These are phyloP conservation scores for Shinisaurus crocodilurus DNA, from an alignment of 2,113 vertebrate species.

Conservation along the genomic window DNA sequence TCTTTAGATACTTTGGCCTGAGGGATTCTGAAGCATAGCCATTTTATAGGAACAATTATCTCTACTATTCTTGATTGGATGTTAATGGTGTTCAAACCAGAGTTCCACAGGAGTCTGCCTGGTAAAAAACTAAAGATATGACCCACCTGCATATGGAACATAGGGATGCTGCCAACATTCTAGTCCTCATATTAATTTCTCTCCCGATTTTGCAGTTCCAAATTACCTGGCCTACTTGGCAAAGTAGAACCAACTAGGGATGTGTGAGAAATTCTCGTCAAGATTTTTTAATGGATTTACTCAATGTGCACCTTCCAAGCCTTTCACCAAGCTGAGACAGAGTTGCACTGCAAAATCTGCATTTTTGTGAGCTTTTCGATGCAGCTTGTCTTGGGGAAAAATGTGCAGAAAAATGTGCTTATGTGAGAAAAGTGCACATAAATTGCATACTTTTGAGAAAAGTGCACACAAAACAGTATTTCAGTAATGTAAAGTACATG, in stretches of 20 bases:
- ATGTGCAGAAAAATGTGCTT: too few relatives aligned
- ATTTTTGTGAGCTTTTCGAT: too few relatives aligned
- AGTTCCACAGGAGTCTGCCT: background rate
- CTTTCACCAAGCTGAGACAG: background rate
- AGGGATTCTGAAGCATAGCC: background rate
- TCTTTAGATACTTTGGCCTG: rapidly evolving
- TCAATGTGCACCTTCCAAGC: background rate
- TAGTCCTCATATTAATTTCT: background rate
- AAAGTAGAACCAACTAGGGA: background rate
- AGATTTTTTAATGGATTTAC: too few relatives aligned
- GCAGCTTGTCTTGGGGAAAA: too few relatives aligned
- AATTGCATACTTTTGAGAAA: too few relatives aligned
- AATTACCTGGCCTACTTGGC: background rate
- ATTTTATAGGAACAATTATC: rapidly evolving
- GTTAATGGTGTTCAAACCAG: background rate
- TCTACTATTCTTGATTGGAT: background rate
- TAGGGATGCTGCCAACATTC: background rate
- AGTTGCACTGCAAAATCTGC: too few relatives aligned
- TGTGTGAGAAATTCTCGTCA: too few relatives aligned
- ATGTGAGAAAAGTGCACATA: too few relatives aligned
- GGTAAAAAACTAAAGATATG: background rate
- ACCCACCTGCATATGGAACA: background rate
- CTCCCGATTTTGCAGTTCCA: background rate
- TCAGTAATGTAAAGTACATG: too few relatives aligned
- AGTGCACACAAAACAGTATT: too few relatives aligned